Conservation (phyloP, 2,888 invertebrate genomes). For the Morinoia aosen region DNA sequence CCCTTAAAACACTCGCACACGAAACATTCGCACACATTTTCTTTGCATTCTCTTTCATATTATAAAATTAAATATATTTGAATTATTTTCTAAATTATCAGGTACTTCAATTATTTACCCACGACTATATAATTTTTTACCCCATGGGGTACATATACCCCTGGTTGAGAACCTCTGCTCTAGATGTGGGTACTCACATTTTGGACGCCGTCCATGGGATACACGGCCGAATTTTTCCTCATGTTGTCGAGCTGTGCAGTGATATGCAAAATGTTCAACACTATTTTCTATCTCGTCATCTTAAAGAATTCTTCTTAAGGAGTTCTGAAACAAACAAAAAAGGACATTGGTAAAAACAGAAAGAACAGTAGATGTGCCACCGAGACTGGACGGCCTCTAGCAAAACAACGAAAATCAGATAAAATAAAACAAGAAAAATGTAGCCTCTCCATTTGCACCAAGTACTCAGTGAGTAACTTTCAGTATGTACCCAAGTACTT, state of each 20-base stretch:
- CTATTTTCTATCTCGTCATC: not conserved
- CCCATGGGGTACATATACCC: too few relatives aligned
- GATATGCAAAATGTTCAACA: not conserved
- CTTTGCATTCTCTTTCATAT: too few relatives aligned
- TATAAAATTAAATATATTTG: not conserved
- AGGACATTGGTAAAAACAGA: not conserved
- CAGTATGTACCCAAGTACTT: too few relatives aligned
- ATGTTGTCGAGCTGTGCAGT: not conserved
- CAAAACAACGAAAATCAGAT: too few relatives aligned
- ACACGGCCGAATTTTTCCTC: conserved; percentile 2
- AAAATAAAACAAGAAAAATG: too few relatives aligned
- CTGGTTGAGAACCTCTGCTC: not conserved
- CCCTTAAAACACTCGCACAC: too few relatives aligned
- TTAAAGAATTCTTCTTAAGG: not conserved
- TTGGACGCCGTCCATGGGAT: not conserved
- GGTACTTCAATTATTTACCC: not conserved
- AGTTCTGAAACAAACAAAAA: not conserved
- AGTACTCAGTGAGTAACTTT: too few relatives aligned
- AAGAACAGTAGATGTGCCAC: not conserved
- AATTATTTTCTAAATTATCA: not conserved
- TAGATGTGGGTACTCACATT: conserved; percentile 14
- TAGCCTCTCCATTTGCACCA: too few relatives aligned
- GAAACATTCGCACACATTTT: too few relatives aligned
- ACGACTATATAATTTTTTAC: not conserved
- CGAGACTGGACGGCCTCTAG: too few relatives aligned